Evolutionary conservation across 2,888 invertebrate species (phyloP), one percentile per base, ranked within the genome.

Genomic region (Ceramica pisi): DNA sequence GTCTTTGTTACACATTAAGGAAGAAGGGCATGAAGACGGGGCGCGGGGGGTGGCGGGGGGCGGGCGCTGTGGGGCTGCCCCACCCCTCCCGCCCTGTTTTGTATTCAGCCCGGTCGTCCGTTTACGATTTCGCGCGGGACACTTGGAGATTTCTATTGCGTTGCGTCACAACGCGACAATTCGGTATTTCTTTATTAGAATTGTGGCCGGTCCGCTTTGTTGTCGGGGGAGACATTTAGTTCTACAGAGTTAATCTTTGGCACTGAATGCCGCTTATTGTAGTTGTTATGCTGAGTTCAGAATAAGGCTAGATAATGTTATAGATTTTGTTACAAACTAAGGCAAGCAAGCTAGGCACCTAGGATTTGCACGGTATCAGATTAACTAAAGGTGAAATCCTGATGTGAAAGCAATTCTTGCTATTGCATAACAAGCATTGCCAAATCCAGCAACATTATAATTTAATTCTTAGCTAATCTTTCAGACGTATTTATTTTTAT

Each of bases 1-100:
- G 95, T 95, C 96, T 96, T 96, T 95, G 95, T 95, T 95, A 94
- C 92, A 92, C 92, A 94, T 95, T 95, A 95, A 95, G 95, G 95
- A 95, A 95, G 93, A 94, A 94, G 94, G 94, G 94, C 91, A 93
- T 91, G 91, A 94, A 93, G 94, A 93, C 89, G 90, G 93, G 92
- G 83, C 75, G 87, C 69, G 77, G 87, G 78, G 85, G 81, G 73
- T 56, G 70, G 64, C 67, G 80, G 71, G 85, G 85, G 85, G 85
- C 78, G 86, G 87, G 81, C 79, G 86, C 89, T 86, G 79, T 75
- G 89, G 87, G 83, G 87, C 81, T 85, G 86, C 80, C 78, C 82
- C 82, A 70, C 85, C 86, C 41, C 41, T 41, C 41, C 82, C 66
- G 70, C 71, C 71, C 91, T 94, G 94, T 95, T 95, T 95, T 95